These are phyloP conservation scores for Drosophila mauritiana DNA, from an alignment of 1,140 invertebrate species.

Conservation along the genomic window DNA sequence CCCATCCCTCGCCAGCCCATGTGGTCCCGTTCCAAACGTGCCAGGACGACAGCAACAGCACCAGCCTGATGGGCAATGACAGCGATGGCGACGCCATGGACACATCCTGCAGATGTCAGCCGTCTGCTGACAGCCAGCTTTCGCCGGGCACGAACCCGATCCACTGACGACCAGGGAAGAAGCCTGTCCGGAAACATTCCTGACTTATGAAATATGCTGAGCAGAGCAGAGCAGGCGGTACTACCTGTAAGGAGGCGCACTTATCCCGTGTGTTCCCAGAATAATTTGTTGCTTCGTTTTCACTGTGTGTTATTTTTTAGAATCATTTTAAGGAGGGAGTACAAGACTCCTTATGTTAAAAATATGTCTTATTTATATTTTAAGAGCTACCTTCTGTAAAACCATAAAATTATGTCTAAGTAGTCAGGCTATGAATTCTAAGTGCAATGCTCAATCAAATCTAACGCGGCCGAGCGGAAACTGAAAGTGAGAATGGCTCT, in stretches of 20 bases:
- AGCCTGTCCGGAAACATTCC: conserved; percentile 56
- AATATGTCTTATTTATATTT: too few species aligned
- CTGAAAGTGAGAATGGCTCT: neutral
- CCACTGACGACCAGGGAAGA: conserved; percentile 13
- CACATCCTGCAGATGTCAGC: conserved; percentile 66
- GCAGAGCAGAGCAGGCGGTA: conserved; percentile 39
- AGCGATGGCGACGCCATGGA: conserved; percentile 58
- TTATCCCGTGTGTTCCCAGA: neutral
- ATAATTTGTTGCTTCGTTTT: conserved; percentile 16
- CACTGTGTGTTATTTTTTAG: neutral
- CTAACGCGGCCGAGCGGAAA: neutral
- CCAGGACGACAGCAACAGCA: conserved; percentile 17
- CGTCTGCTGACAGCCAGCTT: conserved; percentile 62
- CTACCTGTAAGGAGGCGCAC: conserved; percentile 18
- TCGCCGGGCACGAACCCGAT: conserved; percentile 35
- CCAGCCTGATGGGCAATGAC: conserved; percentile 68
- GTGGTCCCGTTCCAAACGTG: conserved; percentile 5
- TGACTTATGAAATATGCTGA: conserved; percentile 68
- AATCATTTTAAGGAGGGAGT: too few species aligned
- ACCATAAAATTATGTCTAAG: too few species aligned
- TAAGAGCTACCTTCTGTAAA: too few species aligned
- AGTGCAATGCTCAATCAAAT: neutral
- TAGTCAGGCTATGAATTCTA: too few species aligned
- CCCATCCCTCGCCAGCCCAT: neutral
- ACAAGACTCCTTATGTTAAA: too few species aligned